Percentiles rank a stretch among this genome's conserved stretches.
phyloP scores from a whole-genome alignment of 2,888 invertebrate genomes.

The Eupithecia pulchellata region DNA sequence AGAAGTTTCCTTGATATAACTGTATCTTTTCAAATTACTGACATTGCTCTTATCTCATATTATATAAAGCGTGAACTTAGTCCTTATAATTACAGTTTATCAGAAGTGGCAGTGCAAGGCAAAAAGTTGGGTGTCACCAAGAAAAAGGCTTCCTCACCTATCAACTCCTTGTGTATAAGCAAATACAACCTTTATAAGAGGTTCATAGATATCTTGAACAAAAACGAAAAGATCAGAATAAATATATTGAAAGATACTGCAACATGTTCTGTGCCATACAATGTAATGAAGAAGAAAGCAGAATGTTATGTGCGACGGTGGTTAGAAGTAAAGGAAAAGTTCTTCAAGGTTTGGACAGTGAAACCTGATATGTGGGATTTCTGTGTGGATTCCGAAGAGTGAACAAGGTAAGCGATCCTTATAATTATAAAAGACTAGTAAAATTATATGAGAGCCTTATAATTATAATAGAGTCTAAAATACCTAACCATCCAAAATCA shows the following conservation, averaged over 20 bases:
- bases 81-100: conserved; percentile 80
- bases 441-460: too few species aligned
- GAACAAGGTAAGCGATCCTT: conserved; percentile 22
- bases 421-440: too few species aligned
- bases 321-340: conserved; percentile 70
- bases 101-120: conserved; percentile 91
- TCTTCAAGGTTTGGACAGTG: conserved; percentile 84
- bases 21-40: neutral
- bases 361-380: conserved; percentile 83
- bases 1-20: neutral
- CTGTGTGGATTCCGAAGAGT: conserved; percentile 52
- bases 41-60: neutral
- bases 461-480: too few species aligned
- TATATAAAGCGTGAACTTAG: neutral
- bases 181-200: conserved; percentile 82
- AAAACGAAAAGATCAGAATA: conserved; percentile 54
- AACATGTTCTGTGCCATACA: conserved; percentile 61
- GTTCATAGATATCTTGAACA: conserved; percentile 73
- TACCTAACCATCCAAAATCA: too few species aligned
- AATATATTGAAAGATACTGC: conserved; percentile 48
- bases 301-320: conserved; percentile 64
- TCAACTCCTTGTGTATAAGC: conserved; percentile 80
- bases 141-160: conserved; percentile 78
- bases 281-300: conserved; percentile 72
- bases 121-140: conserved; percentile 92